These are phyloP conservation scores for Amphimedon queenslandica DNA, from an alignment of 37 sponge, comb jelly and placozoan species.

Conservation along the genomic window DNA sequence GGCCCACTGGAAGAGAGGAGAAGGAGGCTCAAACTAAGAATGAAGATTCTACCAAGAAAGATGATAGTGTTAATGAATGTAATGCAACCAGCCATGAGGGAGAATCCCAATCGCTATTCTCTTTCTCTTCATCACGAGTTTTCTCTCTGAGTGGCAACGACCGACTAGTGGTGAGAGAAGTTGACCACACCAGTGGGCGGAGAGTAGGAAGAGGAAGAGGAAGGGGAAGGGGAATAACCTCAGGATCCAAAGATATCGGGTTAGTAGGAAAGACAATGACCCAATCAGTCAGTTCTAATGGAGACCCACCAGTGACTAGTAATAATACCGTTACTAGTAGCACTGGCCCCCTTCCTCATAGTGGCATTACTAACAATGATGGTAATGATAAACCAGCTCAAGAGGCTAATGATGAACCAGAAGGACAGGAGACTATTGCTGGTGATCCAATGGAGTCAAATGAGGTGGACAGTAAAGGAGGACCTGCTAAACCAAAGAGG, in stretches of 20 bases:
- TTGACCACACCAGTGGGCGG: no score
- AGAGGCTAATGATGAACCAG: background rate
- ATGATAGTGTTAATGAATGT: background rate
- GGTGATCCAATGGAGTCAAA: background rate
- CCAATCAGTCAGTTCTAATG: no score
- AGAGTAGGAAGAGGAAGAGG: slow-evolving; percentile 2
- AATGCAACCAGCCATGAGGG: background rate
- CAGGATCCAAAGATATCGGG: background rate
- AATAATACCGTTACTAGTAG: no score
- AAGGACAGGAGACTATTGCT: background rate
- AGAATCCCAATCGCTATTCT: background rate
- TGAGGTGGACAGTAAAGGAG: background rate
- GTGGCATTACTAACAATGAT: background rate
- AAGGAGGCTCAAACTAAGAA: background rate
- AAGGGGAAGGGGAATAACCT: slow-evolving; percentile 4
- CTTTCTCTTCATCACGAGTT: background rate
- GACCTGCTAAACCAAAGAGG: slow-evolving; percentile 45
- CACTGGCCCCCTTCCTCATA: background rate
- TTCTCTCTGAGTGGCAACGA: background rate
- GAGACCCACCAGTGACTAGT: no score
- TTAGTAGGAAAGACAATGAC: no score
- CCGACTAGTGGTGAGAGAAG: background rate
- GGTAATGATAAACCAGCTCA: background rate
- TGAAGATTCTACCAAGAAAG: background rate
- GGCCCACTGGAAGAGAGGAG: background rate